These are phyloP conservation scores for Sorex araneus DNA, from an alignment of 2,113 vertebrate genomes.

Conservation along the genomic window DNA sequence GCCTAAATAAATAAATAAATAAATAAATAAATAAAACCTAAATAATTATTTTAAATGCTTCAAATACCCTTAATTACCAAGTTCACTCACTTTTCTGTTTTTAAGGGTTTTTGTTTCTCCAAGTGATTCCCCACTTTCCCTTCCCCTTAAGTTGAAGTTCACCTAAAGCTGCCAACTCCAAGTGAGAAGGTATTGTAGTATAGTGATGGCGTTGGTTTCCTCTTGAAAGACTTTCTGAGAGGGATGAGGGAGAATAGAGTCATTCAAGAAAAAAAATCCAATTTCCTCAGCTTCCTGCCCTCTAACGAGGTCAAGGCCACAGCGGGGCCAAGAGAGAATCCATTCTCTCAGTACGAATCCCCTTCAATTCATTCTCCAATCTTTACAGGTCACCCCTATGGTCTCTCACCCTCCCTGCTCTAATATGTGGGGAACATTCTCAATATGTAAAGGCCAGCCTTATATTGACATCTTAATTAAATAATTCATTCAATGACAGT, in stretches of 20 bases:
- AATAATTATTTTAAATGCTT: too few species aligned
- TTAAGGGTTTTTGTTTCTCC: background rate
- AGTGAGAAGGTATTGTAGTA: background rate
- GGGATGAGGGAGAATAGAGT: background rate
- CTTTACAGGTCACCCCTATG: background rate
- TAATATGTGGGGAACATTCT: background rate
- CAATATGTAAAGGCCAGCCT: background rate
- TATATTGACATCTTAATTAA: background rate
- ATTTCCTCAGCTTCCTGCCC: background rate
- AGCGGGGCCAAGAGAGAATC: too few species aligned
- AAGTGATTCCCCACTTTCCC: background rate
- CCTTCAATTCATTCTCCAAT: background rate
- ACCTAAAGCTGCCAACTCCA: background rate
- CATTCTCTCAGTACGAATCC: background rate
- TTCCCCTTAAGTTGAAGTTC: background rate
- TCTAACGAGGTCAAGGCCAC: background rate
- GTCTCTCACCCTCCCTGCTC: fast-evolving
- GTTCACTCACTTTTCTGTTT: background rate
- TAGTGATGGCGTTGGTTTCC: background rate
- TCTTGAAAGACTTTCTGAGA: background rate
- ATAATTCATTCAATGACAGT: background rate
- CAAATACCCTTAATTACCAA: background rate
- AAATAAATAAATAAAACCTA: too few species aligned
- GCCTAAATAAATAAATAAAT: too few species aligned
- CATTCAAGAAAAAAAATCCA: background rate